Percentiles rank a stretch among this genome's conserved stretches.
Conservation (phyloP, 2,888 invertebrate species). For the Pterostichus niger region DNA sequence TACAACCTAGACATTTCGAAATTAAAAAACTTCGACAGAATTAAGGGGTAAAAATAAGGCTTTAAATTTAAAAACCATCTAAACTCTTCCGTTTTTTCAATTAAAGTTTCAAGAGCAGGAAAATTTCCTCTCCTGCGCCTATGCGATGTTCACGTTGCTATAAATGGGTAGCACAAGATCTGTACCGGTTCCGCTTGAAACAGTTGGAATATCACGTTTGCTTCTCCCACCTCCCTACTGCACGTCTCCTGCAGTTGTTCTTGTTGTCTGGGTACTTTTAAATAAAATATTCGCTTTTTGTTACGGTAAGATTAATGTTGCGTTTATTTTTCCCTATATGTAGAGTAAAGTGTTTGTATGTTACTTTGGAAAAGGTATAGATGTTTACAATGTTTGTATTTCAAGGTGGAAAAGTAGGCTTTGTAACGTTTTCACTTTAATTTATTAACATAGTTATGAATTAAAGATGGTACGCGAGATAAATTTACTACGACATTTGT, state of each 20-base stretch:
- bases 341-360: background rate
- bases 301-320: slow-evolving; percentile 10
- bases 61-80: too few species aligned
- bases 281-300: slow-evolving; percentile 49
- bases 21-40: too few species aligned
- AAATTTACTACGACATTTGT: background rate
- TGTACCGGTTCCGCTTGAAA: slow-evolving; percentile 23
- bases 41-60: too few species aligned
- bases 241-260: slow-evolving; percentile 6
- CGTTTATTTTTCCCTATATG: slow-evolving; percentile 26
- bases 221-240: background rate
- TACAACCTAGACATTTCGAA: too few species aligned
- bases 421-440: slow-evolving; percentile 1
- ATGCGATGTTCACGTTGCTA: background rate
- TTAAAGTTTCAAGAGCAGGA: too few species aligned
- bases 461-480: background rate
- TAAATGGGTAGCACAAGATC: background rate
- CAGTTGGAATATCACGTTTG: slow-evolving; percentile 16
- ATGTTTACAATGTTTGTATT: background rate
- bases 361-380: background rate
- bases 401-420: too few species aligned
- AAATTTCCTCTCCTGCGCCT: background rate
- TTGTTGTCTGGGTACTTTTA: slow-evolving; percentile 25
- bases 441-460: slow-evolving; percentile 10
- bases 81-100: too few species aligned